Evolutionary conservation across 2,797 vertebrate species (phyloP).

Genomic region (Lacerta viridis): DNA sequence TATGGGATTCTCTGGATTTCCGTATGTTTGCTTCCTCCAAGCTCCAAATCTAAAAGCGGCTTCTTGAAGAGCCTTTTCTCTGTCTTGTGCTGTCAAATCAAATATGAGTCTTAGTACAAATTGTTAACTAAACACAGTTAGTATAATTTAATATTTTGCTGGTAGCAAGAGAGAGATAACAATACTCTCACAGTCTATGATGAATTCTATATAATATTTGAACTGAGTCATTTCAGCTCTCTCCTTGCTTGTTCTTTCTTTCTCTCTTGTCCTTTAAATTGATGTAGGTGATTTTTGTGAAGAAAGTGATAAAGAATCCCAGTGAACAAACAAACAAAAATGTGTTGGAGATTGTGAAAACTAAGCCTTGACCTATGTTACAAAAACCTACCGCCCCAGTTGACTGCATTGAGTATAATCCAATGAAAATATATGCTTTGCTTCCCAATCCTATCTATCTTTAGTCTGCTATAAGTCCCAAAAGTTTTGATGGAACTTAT

Average conservation of each 20-base stretch:
- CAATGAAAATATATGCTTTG: not conserved
- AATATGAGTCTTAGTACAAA: constrained; percentile 31
- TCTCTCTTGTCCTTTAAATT: not conserved
- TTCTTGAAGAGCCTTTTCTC: constrained; percentile 34
- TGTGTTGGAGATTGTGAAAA: not conserved
- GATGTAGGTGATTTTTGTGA: constrained; percentile 23
- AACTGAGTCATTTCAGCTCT: constrained; percentile 15
- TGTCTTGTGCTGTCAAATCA: constrained; percentile 19
- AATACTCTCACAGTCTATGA: not conserved
- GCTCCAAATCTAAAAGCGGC: not conserved
- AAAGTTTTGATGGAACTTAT: not conserved
- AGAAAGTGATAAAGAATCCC: not conserved
- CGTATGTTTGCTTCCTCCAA: constrained; percentile 41
- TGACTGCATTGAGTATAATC: constrained; percentile 25
- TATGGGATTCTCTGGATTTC: constrained; percentile 31
- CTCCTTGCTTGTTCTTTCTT: not conserved
- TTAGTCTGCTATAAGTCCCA: not conserved
- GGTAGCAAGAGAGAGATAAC: not conserved
- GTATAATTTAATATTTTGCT: constrained; percentile 26
- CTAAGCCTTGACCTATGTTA: not conserved
- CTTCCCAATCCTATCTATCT: not conserved
- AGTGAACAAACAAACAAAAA: not conserved
- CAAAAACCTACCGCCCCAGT: not conserved
- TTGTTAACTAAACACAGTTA: constrained; percentile 41
- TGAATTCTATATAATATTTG: not conserved